Percentiles rank a stretch among this genome's conserved stretches.
Evolutionary conservation across 2,113 vertebrate genomes (phyloP).

Genomic region (Felis chaus): DNA sequence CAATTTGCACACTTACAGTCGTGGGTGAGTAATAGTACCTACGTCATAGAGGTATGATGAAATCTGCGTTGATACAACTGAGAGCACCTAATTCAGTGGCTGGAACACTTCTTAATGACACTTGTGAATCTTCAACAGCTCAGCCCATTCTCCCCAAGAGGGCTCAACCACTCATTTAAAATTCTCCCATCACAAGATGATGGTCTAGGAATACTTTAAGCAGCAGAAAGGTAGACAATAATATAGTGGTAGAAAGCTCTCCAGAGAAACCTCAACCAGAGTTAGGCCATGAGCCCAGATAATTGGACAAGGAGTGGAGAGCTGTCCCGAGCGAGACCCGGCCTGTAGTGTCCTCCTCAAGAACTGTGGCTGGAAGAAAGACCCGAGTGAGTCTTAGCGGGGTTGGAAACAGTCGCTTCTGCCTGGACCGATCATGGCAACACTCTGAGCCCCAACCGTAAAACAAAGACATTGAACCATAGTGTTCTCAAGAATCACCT

Average conservation of each 20-base stretch:
- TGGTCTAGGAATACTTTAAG: not conserved
- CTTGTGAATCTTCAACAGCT: not conserved
- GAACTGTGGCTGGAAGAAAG: not conserved
- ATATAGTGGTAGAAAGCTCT: not conserved
- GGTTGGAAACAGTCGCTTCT: not conserved
- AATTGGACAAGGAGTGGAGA: not conserved
- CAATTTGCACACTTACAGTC: not conserved
- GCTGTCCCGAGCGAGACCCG: not conserved
- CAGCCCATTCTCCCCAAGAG: not conserved
- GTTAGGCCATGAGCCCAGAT: not conserved
- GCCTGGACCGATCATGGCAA: not conserved
- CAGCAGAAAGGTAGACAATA: not conserved
- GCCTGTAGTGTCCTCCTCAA: not conserved
- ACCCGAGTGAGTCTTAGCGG: not conserved
- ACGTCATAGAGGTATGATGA: not conserved
- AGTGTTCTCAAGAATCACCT: constrained; percentile 7
- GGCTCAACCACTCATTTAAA: not conserved
- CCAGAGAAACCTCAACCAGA: not conserved
- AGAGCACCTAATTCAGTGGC: not conserved
- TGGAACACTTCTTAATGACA: not conserved
- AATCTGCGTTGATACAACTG: not conserved
- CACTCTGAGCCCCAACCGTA: not conserved
- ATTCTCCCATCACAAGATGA: not conserved
- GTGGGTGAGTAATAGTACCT: not conserved
- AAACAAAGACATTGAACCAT: constrained; percentile 18